These are phyloP conservation scores for Choloepus hoffmanni DNA, from an alignment of 2,113 vertebrate genomes.

Conservation along the genomic window DNA sequence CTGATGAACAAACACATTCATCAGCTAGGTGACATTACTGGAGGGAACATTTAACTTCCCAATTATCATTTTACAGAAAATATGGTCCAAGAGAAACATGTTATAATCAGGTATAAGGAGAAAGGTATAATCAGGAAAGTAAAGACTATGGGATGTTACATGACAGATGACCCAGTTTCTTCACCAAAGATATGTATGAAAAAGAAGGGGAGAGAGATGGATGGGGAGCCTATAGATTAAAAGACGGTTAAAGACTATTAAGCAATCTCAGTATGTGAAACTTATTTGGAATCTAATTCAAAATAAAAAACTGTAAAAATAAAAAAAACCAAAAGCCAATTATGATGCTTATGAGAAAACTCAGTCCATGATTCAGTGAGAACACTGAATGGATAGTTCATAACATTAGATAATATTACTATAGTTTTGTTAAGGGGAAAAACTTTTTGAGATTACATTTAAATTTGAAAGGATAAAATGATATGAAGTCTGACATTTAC, in stretches of 20 bases:
- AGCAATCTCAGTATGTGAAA: background rate
- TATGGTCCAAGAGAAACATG: background rate
- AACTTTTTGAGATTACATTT: background rate
- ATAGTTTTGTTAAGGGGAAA: background rate
- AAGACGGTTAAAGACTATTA: background rate
- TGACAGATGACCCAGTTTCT: background rate
- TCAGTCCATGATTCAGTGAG: background rate
- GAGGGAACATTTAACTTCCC: background rate
- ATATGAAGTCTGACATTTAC: background rate
- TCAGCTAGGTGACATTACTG: background rate
- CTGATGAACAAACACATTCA: slow-evolving; percentile 23
- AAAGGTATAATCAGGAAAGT: background rate
- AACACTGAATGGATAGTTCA: background rate
- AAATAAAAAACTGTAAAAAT: background rate
- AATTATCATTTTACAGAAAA: background rate
- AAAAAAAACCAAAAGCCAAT: background rate
- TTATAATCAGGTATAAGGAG: background rate
- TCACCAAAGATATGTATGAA: background rate
- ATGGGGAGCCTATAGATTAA: background rate
- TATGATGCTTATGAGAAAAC: background rate
- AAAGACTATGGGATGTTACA: background rate
- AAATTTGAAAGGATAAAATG: background rate
- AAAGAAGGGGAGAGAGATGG: background rate
- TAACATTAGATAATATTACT: background rate
- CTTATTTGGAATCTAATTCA: background rate